Base-by-base conservation (phyloP, 2,113 vertebrate species). In the Tetrao urogallus region DNA sequence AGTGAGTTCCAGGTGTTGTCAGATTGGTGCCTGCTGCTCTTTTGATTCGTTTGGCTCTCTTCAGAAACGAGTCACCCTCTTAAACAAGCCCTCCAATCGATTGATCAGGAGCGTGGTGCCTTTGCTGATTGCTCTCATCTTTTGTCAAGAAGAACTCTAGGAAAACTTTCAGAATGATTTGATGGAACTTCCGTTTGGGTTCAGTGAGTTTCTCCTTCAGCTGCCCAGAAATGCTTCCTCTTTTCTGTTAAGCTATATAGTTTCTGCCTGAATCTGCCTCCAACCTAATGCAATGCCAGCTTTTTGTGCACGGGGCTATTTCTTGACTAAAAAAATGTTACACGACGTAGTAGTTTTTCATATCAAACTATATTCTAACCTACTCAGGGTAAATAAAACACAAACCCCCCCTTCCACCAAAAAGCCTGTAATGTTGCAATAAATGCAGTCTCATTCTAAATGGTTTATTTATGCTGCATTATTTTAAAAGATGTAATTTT, bases 361-460 rank as follows among this genome's bases (percentile, higher is more conserved):
- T 97, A 97, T 97, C 86, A 91, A 90, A 97, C 96, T 97, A 96
- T 97, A 97, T 97, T 97, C 96, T 97, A 97, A 97, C 95, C 92
- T 97, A 98, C 98, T 98, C 98, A 98, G 98, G 98, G 97, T 97
- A 97, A 97, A 97, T 93, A 94, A 96, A 96, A 97, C 89, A 95
- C 93, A 95, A 97, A 45, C 92, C 91, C 95, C 65, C 97, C 97
- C 89, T 97, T 97, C 97, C 96, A 97, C 97, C 97, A 98, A 97
- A 98, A 98, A 97, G 97, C 98, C 97, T 98, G 97, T 98, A 98
- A 97, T 97, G 97, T 97, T 98, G 97, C 96, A 97, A 97, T 97
- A 97, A 97, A 97, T 98, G 95, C 94, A 97, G 89, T 97, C 96
- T 97, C 96, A 97, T 98, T 98, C 96, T 97, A 96, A 97, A 96